Base-by-base conservation (phyloP, 2,113 vertebrate species). In the Oncorhynchus tshawytscha region DNA sequence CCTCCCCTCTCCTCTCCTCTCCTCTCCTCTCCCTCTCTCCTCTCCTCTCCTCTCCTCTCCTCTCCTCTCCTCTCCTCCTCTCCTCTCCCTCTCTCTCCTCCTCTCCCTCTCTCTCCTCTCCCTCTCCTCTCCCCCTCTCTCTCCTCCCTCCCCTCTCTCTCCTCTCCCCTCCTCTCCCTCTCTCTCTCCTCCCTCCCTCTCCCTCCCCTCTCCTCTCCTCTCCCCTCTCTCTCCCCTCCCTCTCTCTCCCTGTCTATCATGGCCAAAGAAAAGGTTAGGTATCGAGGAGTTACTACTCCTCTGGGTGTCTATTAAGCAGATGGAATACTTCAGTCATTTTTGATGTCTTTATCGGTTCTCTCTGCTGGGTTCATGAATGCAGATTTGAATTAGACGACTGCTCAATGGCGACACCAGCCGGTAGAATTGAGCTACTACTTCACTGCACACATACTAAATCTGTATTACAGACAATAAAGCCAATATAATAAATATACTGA, bases 191-290 rank as follows among this genome's bases (percentile, higher is more conserved):
- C 29, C 31, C n/a, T 34, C 73, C 12, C 68, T 6, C 80, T 66
- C 59, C 54, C 39, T 67, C 69, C 34, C 16, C 49, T 68, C 71
- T n/a, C n/a, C n/a, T n/a, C n/a, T n/a, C n/a, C n/a, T n/a, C 25
- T 29, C 29, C 29, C 31, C n/a, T 71, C 5, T 24, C 27, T 39
- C 25, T 18, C 67, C 31, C 24, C 67, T n/a, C 29, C 31, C n/a
- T 71, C 5, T 24, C 27, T 39, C 25, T 18, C 67, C 31, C 24
- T 48, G 57, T 1, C 39, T 6, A 5, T 34, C 34, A 34, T 34
- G 34, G 34, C 6, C 11, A 94, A 88, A 95, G 91, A 82, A 92
- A 34, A 34, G 31, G 34, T 34, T n/a, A 64, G 18, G 60, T 34
- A 34, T 34, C 31, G 6, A 34, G 6, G 5, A 34, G 6, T 31